These are phyloP conservation scores for Scaptomyza parva DNA, from an alignment of 2,888 invertebrate species.

Conservation along the genomic window DNA sequence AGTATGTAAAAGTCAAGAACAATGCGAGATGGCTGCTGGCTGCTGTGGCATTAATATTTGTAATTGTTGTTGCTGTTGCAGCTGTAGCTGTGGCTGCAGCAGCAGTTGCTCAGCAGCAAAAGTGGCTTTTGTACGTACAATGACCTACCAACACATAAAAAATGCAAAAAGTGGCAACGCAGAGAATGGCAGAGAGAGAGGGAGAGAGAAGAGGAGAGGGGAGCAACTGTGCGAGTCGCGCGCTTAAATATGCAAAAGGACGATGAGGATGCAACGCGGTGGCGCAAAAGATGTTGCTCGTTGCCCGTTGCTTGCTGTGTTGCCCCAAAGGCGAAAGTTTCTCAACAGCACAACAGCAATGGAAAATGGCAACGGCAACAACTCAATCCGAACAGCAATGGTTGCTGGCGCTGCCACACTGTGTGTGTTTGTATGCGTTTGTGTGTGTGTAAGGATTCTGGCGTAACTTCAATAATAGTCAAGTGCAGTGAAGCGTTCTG, in stretches of 20 bases:
- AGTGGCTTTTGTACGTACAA: constrained; percentile 85
- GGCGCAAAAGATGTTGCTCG: constrained; percentile 69
- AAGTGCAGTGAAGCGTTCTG: constrained; percentile 81
- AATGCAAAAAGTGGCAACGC: constrained; percentile 75
- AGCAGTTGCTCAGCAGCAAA: constrained; percentile 71
- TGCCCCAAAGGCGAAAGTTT: constrained; percentile 75
- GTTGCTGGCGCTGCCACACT: not conserved
- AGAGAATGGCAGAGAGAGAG: constrained; percentile 18
- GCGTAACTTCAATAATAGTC: constrained; percentile 77
- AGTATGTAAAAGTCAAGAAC: constrained; percentile 25
- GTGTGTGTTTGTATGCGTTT: not conserved
- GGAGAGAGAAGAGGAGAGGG: constrained; percentile 19
- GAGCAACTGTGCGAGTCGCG: constrained; percentile 63
- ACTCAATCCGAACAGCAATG: constrained; percentile 59
- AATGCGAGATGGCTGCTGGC: not conserved
- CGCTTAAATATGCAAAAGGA: constrained; percentile 81
- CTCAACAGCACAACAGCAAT: constrained; percentile 31
- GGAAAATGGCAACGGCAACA: constrained; percentile 52
- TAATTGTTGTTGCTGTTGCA: constrained; percentile 33
- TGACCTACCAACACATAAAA: constrained; percentile 85
- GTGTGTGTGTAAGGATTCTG: constrained; percentile 47
- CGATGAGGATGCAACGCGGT: constrained; percentile 37
- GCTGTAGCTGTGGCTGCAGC: constrained; percentile 17
- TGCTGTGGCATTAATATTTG: constrained; percentile 12
- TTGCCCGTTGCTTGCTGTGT: constrained; percentile 12